Base-by-base conservation (phyloP, 2,113 vertebrate species). In the Marcusenius ussheri region DNA sequence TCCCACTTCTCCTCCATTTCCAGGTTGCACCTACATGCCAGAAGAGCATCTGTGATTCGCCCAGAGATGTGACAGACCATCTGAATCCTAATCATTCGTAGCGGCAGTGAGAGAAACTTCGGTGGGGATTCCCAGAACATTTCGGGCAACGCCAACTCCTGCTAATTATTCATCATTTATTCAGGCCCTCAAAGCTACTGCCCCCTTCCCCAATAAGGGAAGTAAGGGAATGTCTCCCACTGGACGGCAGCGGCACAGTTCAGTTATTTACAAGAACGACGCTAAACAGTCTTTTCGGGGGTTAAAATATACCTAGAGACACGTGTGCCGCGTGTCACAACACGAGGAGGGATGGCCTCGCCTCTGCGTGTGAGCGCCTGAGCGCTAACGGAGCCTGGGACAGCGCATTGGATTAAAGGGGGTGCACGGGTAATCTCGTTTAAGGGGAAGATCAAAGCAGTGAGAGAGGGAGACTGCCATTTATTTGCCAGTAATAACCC, bases 1-100 rank as follows among this genome's bases (percentile, higher is more conserved):
- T 90, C 80, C 90, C 93, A 96, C 24, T 92, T 95, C 77, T 80
- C 66, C 74, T 96, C 96, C 3, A 92, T 90, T 89, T 96, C 95
- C 0, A 87, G 85, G 70, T 91, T 85, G 89, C 31, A 94, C 92
- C 96, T 97, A 0, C 0, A 83, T 39, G 39, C 31, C 89, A 62
- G 19, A 31, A 19, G 19, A 11, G 35, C 35, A 88, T 10, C 39
- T n/a, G 51, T 39, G 53, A 62, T 21, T 66, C 35, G 2, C 8
- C 27, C 13, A 2, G 85, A 11, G 13, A 19, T 3, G 35, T 39
- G 10, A 17, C 15, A 19, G 74, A n/a, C 35, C 35, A 35, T 42
- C 74, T 80, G 35, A 80, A 39, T 80, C 17, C 15, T 7, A 42
- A 7, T 42, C 15, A 42, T 5, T 39, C 35, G 35, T 19, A 42